Percentiles rank a stretch among this genome's conserved stretches.
Evolutionary conservation across 2,888 invertebrate genomes (phyloP).

Genomic region (Chloroclysta siterata): DNA sequence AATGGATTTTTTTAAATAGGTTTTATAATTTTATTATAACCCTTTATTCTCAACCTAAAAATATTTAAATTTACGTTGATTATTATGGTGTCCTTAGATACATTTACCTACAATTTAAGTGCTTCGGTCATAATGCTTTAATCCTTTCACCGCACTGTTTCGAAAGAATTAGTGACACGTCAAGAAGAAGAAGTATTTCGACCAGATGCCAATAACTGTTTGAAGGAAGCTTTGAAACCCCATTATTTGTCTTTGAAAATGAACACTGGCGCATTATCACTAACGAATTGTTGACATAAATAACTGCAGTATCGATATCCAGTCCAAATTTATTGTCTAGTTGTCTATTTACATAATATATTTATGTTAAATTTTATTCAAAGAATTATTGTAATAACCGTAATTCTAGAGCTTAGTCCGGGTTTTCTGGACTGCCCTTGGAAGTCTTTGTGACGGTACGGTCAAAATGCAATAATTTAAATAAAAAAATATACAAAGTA

Average conservation of each 20-base stretch:
- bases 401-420: slow-evolving; percentile 8
- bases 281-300: slow-evolving; percentile 21
- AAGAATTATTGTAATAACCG: slow-evolving; percentile 17
- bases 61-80: too few species aligned
- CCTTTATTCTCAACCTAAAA: too few species aligned
- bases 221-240: not conserved
- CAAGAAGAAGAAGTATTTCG: too few species aligned
- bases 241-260: not conserved
- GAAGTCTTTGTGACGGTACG: not conserved
- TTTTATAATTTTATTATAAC: too few species aligned
- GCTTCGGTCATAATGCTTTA: too few species aligned
- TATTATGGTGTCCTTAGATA: too few species aligned
- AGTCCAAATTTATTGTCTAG: slow-evolving; percentile 17
- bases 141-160: too few species aligned
- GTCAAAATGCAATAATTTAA: not conserved
- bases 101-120: too few species aligned
- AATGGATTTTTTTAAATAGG: too few species aligned
- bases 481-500: too few species aligned
- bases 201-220: too few species aligned
- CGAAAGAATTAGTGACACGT: too few species aligned
- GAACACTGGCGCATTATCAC: slow-evolving; percentile 12
- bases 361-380: slow-evolving; percentile 30
- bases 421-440: not conserved
- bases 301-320: slow-evolving; percentile 17
- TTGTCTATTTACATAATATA: slow-evolving; percentile 18